These are phyloP conservation scores for Eremobia ochroleuca DNA, from an alignment of 2,888 invertebrate genomes.

Conservation along the genomic window DNA sequence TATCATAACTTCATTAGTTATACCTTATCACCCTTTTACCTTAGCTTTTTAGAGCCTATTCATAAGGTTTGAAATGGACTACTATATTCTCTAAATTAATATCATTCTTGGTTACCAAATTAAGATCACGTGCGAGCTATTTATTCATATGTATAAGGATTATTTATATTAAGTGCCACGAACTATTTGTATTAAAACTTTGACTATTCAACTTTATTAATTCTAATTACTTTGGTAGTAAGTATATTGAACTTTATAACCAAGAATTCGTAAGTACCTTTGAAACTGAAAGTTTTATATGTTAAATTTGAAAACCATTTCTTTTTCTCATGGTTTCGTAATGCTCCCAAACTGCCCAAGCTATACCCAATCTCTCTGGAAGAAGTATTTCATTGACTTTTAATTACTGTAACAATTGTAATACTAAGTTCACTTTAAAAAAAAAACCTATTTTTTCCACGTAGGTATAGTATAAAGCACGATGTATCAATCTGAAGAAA, in stretches of 20 bases:
- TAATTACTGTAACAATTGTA: too few species aligned
- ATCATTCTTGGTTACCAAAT: not conserved
- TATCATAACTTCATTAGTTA: not conserved
- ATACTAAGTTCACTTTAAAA: too few species aligned
- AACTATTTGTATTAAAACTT: not conserved
- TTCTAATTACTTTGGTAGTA: not conserved
- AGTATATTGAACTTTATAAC: not conserved
- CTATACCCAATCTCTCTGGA: too few species aligned
- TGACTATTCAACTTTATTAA: not conserved
- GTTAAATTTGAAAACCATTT: not conserved
- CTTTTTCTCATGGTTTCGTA: not conserved
- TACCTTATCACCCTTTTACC: not conserved
- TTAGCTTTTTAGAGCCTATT: too few species aligned
- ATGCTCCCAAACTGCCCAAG: not conserved
- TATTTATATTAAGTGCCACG: not conserved
- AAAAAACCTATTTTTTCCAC: too few species aligned
- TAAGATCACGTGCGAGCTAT: not conserved
- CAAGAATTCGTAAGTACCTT: not conserved
- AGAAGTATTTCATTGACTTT: too few species aligned
- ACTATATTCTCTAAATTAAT: conserved; percentile 5
- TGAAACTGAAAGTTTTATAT: not conserved
- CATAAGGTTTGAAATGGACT: not conserved
- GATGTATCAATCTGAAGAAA: too few species aligned
- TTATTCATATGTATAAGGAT: not conserved
- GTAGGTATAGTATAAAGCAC: too few species aligned